phyloP scores from a whole-genome alignment of 1,140 invertebrate species.

The Conopomorpha cramerella region DNA sequence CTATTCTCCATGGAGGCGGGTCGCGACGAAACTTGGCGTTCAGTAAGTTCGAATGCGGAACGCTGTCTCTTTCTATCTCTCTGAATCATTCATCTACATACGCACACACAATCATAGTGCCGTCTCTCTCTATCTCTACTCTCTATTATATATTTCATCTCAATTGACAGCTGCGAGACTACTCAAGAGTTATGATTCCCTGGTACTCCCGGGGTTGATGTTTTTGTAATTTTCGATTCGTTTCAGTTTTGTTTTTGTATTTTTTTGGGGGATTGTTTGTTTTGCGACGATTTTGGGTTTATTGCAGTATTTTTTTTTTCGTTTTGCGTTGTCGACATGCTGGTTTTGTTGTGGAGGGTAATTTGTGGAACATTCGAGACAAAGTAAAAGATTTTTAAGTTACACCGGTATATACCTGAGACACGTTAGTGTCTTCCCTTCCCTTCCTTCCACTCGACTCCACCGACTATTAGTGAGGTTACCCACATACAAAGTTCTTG shows the following conservation, averaged over 20 bases:
- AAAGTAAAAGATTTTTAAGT: too few species aligned
- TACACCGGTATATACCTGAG: too few species aligned
- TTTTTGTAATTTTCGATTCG: slow-evolving; percentile 11
- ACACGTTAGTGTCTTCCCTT: too few species aligned
- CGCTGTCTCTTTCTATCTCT: slow-evolving; percentile 26
- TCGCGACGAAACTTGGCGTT: slow-evolving; percentile 89
- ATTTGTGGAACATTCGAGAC: too few species aligned
- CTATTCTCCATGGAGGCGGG: slow-evolving; percentile 88
- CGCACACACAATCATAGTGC: slow-evolving; percentile 22
- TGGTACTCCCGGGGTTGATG: slow-evolving; percentile 9
- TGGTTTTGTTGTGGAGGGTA: too few species aligned
- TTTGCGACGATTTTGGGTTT: slow-evolving; percentile 3
- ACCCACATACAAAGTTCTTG: too few species aligned
- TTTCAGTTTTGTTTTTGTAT: slow-evolving; percentile 10
- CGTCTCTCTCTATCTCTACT: slow-evolving; percentile 17
- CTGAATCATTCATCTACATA: slow-evolving; percentile 28
- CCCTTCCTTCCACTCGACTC: too few species aligned
- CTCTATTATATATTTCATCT: too few species aligned
- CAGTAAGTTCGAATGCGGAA: slow-evolving; percentile 76
- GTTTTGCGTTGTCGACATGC: too few species aligned
- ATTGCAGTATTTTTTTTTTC: too few species aligned
- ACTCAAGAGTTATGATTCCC: slow-evolving; percentile 12
- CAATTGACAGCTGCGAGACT: too few species aligned
- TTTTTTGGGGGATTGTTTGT: slow-evolving; percentile 8
- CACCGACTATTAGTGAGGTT: too few species aligned